These are phyloP conservation scores for Marronus borbonicus DNA, from an alignment of 2,888 invertebrate species.

Conservation along the genomic window DNA sequence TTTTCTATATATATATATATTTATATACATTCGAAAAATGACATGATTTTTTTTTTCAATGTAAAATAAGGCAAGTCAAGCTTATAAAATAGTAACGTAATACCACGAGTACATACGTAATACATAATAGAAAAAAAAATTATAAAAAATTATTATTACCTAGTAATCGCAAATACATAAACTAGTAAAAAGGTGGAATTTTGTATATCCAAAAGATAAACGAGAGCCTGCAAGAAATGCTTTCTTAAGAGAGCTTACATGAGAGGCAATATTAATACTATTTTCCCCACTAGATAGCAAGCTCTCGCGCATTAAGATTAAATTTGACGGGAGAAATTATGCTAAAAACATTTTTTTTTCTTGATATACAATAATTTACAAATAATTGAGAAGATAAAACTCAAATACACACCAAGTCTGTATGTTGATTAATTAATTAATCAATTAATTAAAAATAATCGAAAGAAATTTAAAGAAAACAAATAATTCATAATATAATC, in stretches of 20 bases:
- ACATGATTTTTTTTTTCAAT: background rate
- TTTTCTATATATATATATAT: background rate
- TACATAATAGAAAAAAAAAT: conserved; percentile 34
- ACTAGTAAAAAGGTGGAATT: conserved; percentile 32
- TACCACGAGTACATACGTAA: conserved; percentile 42
- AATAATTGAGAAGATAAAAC: conserved; percentile 36
- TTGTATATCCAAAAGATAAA: background rate
- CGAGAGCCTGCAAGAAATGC: no score
- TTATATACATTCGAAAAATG: conserved; percentile 34
- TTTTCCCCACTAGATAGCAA: no score
- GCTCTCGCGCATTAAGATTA: background rate
- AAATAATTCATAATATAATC: conserved; percentile 45
- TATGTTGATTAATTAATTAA: conserved; percentile 12
- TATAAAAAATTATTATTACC: conserved; percentile 39
- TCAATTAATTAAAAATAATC: conserved; percentile 8
- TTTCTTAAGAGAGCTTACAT: no score
- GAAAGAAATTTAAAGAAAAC: conserved; percentile 6
- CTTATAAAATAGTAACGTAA: conserved; percentile 46
- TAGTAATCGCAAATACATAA: conserved; percentile 33
- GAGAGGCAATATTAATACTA: no score
- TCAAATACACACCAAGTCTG: conserved; percentile 31
- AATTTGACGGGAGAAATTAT: background rate
- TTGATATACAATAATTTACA: conserved; percentile 46
- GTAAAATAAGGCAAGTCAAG: conserved; percentile 39
- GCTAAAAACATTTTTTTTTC: conserved; percentile 18